A percentile compares a stretch with the other conserved stretches of the same genome.
phyloP scores from a whole-genome alignment of 2,888 invertebrate genomes.

The Bugula neritina region DNA sequence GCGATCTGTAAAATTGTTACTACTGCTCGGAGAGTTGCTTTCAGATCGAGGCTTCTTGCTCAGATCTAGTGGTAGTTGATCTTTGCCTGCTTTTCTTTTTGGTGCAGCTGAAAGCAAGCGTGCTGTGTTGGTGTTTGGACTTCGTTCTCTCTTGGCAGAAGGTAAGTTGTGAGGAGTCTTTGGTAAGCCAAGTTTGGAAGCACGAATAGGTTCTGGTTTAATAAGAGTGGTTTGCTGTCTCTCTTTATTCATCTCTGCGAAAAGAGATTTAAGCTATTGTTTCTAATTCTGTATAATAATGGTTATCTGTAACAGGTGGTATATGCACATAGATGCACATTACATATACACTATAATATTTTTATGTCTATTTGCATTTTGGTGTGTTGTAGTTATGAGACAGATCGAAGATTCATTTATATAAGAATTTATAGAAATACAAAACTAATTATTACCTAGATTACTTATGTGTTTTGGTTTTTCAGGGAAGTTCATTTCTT shows the following conservation, averaged over 20 bases:
- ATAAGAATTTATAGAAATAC: too few species aligned
- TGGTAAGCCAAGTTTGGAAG: neutral
- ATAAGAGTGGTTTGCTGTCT: slow-evolving; percentile 19
- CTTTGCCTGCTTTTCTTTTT: slow-evolving; percentile 8
- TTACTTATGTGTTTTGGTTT: too few species aligned
- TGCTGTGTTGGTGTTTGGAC: neutral
- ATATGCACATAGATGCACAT: too few species aligned
- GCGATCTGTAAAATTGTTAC: neutral
- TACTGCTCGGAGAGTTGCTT: neutral
- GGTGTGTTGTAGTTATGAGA: too few species aligned
- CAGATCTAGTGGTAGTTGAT: slow-evolving; percentile 67
- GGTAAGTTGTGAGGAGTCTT: neutral
- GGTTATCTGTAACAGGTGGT: too few species aligned
- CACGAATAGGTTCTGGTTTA: slow-evolving; percentile 7
- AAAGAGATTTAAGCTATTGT: too few species aligned
- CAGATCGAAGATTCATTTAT: too few species aligned
- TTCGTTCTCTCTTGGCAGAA: neutral
- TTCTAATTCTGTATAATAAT: too few species aligned
- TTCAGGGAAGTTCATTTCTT: neutral
- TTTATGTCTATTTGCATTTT: too few species aligned
- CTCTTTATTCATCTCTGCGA: slow-evolving; percentile 7
- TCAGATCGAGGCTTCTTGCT: slow-evolving; percentile 49
- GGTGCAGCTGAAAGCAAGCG: neutral
- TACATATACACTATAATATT: too few species aligned
- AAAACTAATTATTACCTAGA: too few species aligned